Percentiles rank a stretch among this genome's conserved stretches.
These are phyloP conservation scores for Trimorus sp. DNA, from an alignment of 2,888 invertebrate species.

Conservation along the genomic window DNA sequence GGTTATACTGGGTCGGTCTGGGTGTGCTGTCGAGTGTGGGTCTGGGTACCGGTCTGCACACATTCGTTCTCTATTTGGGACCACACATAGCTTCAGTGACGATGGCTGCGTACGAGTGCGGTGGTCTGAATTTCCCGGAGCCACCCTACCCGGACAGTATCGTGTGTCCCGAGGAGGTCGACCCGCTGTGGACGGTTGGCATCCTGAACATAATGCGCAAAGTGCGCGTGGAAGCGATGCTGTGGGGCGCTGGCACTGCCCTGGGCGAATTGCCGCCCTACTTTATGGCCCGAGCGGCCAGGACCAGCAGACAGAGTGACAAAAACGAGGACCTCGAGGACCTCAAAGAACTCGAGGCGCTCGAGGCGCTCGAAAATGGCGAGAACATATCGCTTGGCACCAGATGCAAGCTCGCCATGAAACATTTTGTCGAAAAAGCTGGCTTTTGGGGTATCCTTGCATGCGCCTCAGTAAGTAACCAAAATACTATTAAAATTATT, in stretches of 20 bases:
- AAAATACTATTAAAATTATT: too few relatives aligned
- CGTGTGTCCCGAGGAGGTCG: conserved; percentile 91
- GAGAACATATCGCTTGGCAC: conserved; percentile 86
- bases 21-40: conserved; percentile 99
- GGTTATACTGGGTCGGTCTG: conserved; percentile 94
- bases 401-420: conserved; percentile 92
- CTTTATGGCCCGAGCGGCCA: conserved; percentile 99
- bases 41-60: conserved; percentile 98
- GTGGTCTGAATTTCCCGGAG: conserved; percentile 95
- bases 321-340: conserved; percentile 85
- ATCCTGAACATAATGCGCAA: conserved; percentile 98
- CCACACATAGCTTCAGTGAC: conserved; percentile 99
- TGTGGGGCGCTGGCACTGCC: conserved; percentile 99
- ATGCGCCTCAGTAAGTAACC: conserved; percentile 92
- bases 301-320: conserved; percentile 82
- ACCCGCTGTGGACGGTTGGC: conserved; percentile 86
- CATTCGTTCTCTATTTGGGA: conserved; percentile 99
- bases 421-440: conserved; percentile 94
- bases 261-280: conserved; percentile 99
- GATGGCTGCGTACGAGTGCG: conserved; percentile 98
- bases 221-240: conserved; percentile 96
- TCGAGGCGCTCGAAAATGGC: conserved; percentile 85
- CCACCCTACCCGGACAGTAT: conserved; percentile 99
- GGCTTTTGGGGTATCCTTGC: conserved; percentile 98
- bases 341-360: conserved; percentile 88